Percentiles rank a stretch among this genome's conserved stretches.
These are phyloP conservation scores for Lissocephala sabroskyi DNA, from an alignment of 2,888 invertebrate genomes.

Conservation along the genomic window DNA sequence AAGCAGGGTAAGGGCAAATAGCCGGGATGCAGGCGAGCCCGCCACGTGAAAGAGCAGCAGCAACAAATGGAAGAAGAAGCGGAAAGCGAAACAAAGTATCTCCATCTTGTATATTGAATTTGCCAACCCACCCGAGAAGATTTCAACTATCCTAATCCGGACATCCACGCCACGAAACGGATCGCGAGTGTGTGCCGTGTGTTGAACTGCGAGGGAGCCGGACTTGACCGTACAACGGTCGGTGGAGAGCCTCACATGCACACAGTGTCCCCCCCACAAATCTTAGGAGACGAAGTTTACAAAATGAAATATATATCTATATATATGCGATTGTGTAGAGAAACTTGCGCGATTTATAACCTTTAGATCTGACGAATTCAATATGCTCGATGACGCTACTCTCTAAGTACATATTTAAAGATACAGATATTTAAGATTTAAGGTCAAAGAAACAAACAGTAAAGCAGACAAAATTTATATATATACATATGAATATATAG, in stretches of 20 bases:
- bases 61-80: slow-evolving; percentile 11
- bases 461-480: slow-evolving; percentile 25
- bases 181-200: too few species aligned
- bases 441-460: slow-evolving; percentile 39
- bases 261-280: too few species aligned
- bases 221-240: slow-evolving; percentile 46
- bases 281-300: slow-evolving; percentile 28
- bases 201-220: slow-evolving; percentile 46
- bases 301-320: slow-evolving; percentile 14
- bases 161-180: slow-evolving; percentile 24
- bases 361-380: slow-evolving; percentile 62
- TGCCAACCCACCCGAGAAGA: slow-evolving; percentile 33
- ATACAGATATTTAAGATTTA: slow-evolving; percentile 45
- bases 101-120: slow-evolving; percentile 67
- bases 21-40: neutral
- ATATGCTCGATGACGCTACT: slow-evolving; percentile 68
- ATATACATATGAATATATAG: slow-evolving; percentile 19
- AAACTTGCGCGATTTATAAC: slow-evolving; percentile 45
- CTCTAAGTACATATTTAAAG: slow-evolving; percentile 50
- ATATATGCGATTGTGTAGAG: too few species aligned
- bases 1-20: slow-evolving; percentile 45
- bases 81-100: slow-evolving; percentile 39
- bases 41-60: neutral
- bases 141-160: neutral
- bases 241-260: too few species aligned